Percentiles rank a stretch among this genome's conserved stretches.
Conservation (phyloP, 2,888 invertebrate species). For the Philhelius pedissequus region DNA sequence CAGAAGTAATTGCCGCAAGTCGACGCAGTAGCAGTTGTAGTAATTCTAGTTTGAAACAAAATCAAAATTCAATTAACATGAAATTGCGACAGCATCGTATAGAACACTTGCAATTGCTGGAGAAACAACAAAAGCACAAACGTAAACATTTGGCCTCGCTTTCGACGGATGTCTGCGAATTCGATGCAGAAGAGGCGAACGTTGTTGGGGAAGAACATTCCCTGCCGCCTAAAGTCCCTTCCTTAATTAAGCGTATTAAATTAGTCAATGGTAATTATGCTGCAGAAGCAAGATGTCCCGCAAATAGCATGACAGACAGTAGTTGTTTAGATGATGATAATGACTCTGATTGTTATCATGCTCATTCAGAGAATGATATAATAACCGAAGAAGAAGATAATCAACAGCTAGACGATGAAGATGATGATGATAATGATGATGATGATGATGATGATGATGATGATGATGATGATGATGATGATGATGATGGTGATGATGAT, state of each 20-base stretch:
- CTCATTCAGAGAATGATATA: conserved; percentile 52
- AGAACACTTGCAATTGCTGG: conserved; percentile 34
- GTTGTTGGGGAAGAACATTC: not conserved
- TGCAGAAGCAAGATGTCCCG: conserved; percentile 60
- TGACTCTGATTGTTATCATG: conserved; percentile 49
- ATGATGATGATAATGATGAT: conserved; percentile 47
- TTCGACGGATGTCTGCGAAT: conserved; percentile 19
- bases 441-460: conserved; percentile 62
- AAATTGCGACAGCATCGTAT: conserved; percentile 68
- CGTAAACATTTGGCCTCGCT: conserved; percentile 16
- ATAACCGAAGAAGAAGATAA: conserved; percentile 53
- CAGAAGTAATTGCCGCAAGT: conserved; percentile 54
- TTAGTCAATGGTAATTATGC: conserved; percentile 70
- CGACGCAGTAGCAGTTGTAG: conserved; percentile 71
- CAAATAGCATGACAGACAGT: conserved; percentile 69
- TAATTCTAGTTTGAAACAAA: conserved; percentile 70
- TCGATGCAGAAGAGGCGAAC: not conserved
- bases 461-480: conserved; percentile 63
- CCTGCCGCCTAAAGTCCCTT: not conserved
- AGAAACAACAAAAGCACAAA: conserved; percentile 11
- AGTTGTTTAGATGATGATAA: conserved; percentile 65
- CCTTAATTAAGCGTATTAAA: conserved; percentile 71
- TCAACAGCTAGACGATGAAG: conserved; percentile 19
- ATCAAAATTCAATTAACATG: conserved; percentile 70
- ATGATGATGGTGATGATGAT: conserved; percentile 59